Percentiles rank a stretch among this genome's conserved stretches.
Conservation (phyloP, 2,797 vertebrate species). For the Cyclopterus lumpus region DNA sequence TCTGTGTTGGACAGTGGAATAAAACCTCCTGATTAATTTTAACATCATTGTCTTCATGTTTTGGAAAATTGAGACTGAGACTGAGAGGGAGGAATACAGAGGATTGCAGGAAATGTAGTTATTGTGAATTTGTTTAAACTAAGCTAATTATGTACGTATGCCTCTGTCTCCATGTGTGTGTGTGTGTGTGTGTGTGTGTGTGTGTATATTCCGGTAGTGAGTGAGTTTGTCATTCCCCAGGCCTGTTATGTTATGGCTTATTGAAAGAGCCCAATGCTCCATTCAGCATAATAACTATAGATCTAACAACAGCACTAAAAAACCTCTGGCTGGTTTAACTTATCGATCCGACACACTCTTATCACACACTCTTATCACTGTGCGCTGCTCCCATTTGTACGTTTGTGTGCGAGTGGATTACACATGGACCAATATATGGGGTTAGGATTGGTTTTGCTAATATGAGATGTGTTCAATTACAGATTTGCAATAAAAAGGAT, state of each 20-base stretch:
- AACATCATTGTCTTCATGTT: conserved; percentile 39
- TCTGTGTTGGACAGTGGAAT: conserved; percentile 46
- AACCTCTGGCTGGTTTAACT: conserved; percentile 47
- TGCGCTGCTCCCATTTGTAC: conserved; percentile 12
- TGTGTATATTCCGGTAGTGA: neutral
- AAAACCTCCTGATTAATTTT: conserved; percentile 61
- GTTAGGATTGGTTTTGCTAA: neutral
- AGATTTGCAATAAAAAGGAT: neutral
- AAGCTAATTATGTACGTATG: conserved; percentile 2
- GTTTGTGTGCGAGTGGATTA: neutral
- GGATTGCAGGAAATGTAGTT: neutral
- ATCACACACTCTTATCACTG: conserved; percentile 17
- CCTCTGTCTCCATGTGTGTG: neutral
- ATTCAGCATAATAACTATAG: conserved; percentile 61
- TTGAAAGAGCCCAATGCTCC: conserved; percentile 45
- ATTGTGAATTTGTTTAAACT: conserved; percentile 10
- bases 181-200: neutral
- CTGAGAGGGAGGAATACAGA: neutral
- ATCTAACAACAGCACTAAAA: conserved; percentile 55
- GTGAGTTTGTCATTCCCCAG: conserved; percentile 14
- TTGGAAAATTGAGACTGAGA: conserved; percentile 16
- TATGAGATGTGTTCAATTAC: neutral
- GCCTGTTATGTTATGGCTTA: conserved; percentile 49
- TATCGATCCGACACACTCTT: conserved; percentile 50
- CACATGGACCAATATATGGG: neutral